Conservation (phyloP, 2,888 invertebrate genomes). For the Sericinus montela region DNA sequence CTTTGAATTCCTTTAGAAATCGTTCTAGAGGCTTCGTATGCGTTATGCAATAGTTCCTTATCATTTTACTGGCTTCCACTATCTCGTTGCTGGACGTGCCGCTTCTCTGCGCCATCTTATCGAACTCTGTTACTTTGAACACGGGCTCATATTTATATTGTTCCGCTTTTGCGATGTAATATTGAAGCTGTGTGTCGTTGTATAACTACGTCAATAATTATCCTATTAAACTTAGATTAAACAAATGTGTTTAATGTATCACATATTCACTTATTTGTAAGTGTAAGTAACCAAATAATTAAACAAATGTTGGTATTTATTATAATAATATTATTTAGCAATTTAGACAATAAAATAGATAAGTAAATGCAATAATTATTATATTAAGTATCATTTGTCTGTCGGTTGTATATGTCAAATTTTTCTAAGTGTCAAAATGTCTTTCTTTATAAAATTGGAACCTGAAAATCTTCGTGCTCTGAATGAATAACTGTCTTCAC, state of each 20-base stretch:
- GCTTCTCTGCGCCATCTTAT: slow-evolving; percentile 32
- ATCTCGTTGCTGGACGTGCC: slow-evolving; percentile 38
- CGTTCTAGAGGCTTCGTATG: slow-evolving; percentile 33
- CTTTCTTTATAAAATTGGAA: slow-evolving; percentile 3
- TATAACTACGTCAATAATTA: slow-evolving; percentile 49
- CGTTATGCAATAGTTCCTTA: slow-evolving; percentile 41
- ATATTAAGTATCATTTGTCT: no score
- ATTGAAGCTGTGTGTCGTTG: slow-evolving; percentile 25
- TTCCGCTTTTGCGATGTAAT: slow-evolving; percentile 30
- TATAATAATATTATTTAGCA: no score
- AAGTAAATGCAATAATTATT: no score
- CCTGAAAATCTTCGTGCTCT: slow-evolving; percentile 6
- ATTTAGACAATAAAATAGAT: no score
- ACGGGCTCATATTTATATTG: slow-evolving; percentile 31
- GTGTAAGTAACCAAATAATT: slow-evolving; percentile 35
- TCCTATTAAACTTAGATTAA: no score
- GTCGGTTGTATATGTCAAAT: neutral
- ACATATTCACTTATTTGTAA: no score
- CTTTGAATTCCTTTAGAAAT: slow-evolving; percentile 41
- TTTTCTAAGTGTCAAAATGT: neutral
- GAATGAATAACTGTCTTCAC: neutral
- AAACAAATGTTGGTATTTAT: slow-evolving; percentile 41
- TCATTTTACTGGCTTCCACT: slow-evolving; percentile 41
- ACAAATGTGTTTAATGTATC: no score
- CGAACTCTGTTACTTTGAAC: slow-evolving; percentile 39